These are phyloP conservation scores for Microcebus tavaratra DNA, from an alignment of 2,113 vertebrate genomes.

Conservation along the genomic window DNA sequence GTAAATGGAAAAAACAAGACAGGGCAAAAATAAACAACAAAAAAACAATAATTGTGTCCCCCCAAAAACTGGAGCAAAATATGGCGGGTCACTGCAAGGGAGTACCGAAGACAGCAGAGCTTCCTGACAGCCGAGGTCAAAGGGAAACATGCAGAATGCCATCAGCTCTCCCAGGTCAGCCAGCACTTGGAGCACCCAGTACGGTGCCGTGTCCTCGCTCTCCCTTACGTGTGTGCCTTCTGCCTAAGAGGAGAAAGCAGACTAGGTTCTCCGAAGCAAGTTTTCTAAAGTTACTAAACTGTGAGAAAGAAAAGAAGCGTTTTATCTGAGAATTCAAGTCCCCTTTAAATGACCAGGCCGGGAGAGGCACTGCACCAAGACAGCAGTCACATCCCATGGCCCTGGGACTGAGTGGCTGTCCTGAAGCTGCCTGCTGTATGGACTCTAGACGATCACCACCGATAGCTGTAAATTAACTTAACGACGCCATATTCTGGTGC, in stretches of 20 bases:
- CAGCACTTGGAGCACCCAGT: accelerated
- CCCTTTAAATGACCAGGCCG: background rate
- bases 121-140: too few species aligned
- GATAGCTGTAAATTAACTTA: background rate
- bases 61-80: background rate
- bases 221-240: background rate
- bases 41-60: background rate
- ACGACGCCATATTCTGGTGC: background rate
- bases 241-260: background rate
- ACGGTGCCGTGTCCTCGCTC: background rate
- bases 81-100: too few species aligned
- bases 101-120: background rate
- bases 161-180: accelerated
- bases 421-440: background rate
- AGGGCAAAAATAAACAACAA: too few species aligned
- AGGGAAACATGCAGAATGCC: background rate
- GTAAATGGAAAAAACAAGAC: background rate
- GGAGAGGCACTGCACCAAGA: background rate
- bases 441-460: background rate
- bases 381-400: background rate
- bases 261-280: background rate
- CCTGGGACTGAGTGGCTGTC: background rate
- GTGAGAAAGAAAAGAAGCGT: background rate
- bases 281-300: background rate
- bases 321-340: background rate